A percentile compares a stretch with the other conserved stretches of the same genome.
Conservation (phyloP, 2,113 vertebrate genomes). For the Bagarius yarrelli region DNA sequence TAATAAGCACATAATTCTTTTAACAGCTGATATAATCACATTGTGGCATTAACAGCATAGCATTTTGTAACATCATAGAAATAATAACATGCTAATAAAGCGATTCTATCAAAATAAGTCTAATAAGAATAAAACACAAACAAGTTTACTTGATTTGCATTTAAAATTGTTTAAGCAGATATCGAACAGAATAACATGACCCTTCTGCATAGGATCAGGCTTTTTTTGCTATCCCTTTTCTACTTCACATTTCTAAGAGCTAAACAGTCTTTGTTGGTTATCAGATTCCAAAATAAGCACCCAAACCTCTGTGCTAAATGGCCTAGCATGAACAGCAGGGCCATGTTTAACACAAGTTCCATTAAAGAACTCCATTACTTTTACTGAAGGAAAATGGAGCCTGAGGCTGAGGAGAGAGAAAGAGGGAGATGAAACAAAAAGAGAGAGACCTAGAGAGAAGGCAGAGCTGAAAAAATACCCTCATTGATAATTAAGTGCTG, state of each 20-base stretch:
- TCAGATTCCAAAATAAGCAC: slow-evolving; percentile 41
- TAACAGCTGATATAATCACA: not conserved
- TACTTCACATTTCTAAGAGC: slow-evolving; percentile 1
- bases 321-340: slow-evolving; percentile 61
- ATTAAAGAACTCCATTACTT: slow-evolving; percentile 79
- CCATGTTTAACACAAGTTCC: slow-evolving; percentile 79
- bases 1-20: not conserved
- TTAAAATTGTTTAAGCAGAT: not conserved
- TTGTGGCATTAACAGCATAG: not conserved
- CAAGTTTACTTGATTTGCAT: not conserved
- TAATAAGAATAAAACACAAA: not conserved
- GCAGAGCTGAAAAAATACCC: slow-evolving; percentile 75
- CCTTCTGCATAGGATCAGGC: slow-evolving; percentile 3
- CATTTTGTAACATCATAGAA: not conserved
- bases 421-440: slow-evolving; percentile 34
- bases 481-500: slow-evolving; percentile 84
- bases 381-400: slow-evolving; percentile 71
- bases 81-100: not conserved
- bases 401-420: slow-evolving; percentile 56
- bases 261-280: slow-evolving; percentile 23
- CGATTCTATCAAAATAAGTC: not conserved
- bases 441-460: slow-evolving; percentile 27
- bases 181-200: not conserved
- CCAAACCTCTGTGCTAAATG: slow-evolving; percentile 37
- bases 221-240: not conserved